These are phyloP conservation scores for Glaucidium brasilianum DNA, from an alignment of 2,113 vertebrate genomes.

Conservation along the genomic window DNA sequence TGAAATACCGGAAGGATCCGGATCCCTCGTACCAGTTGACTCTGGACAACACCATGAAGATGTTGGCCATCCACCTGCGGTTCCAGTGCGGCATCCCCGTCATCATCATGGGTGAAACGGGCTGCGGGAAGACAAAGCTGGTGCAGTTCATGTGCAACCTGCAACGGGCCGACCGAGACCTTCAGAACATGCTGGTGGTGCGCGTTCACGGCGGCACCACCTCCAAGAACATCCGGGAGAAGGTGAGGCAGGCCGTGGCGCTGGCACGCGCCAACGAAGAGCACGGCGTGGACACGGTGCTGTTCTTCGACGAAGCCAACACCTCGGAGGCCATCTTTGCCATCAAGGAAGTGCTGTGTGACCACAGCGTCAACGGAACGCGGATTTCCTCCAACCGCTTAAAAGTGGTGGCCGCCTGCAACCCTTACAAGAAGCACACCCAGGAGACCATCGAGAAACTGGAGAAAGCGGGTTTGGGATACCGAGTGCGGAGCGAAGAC, in stretches of 20 bases:
- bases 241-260: constrained; percentile 69
- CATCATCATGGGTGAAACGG: constrained; percentile 82
- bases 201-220: constrained; percentile 81
- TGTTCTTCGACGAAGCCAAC: constrained; percentile 83
- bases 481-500: constrained; percentile 75
- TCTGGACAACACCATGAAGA: constrained; percentile 81
- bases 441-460: constrained; percentile 73
- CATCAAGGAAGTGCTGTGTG: constrained; percentile 81
- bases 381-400: constrained; percentile 53
- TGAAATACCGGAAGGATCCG: constrained; percentile 58
- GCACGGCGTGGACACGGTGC: constrained; percentile 69
- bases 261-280: constrained; percentile 60
- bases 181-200: constrained; percentile 76
- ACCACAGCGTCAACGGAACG: constrained; percentile 65
- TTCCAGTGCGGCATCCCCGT: constrained; percentile 80
- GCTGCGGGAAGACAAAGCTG: constrained; percentile 79
- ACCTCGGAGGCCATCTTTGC: constrained; percentile 79
- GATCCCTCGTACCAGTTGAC: constrained; percentile 79
- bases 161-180: constrained; percentile 50
- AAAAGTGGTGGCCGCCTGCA: constrained; percentile 82
- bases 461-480: constrained; percentile 79
- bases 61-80: constrained; percentile 81
- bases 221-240: constrained; percentile 72
- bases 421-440: constrained; percentile 80
- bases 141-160: constrained; percentile 77